Evolutionary conservation across 2,888 invertebrate genomes (phyloP), one percentile per base, ranked within the genome.

Genomic region (Crossocerus cetratus): DNA sequence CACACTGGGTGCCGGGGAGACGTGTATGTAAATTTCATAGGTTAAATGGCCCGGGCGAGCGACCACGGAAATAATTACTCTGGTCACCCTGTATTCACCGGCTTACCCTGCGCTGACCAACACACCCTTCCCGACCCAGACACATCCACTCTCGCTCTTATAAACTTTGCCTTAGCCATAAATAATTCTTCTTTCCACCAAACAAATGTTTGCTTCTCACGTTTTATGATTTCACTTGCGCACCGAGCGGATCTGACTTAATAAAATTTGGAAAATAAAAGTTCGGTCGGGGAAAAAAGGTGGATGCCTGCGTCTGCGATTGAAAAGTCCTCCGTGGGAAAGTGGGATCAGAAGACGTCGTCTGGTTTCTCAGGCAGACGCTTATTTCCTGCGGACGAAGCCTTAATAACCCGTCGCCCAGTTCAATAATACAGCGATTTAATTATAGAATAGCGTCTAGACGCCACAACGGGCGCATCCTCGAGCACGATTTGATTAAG

Each of bases 1-100:
- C 62, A 54, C 14, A 14, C 49, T 49, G 53, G 43, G 54, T 61
- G 62, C 44, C 44, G 56, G 64, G 58, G 72, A 64, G 69, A 71
- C 74, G 76, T 77, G 69, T 82, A 86, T 86, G 86, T 81, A 86
- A 86, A 86, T 86, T 86, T 85, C 85, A 86, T 85, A 84, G 86
- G 83, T 81, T 86, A 86, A 86, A 85, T 83, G 84, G 85, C 65
- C 72, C 83, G 80, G 72, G 72, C 77, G 77, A 82, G 80, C 78
- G 75, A 75, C 81, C 82, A 76, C 81, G 83, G 86, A 86, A 86
- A 86, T 86, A 86, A 86, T 86, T 86, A 86, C 83, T 78, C 81
- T 77, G 75, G 83, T 85, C 82, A 83, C 80, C 83, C 81, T 80
- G 76, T 81, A 83, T 86, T 83, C 81, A 76, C 74, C 49, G 16